These are phyloP conservation scores for Lampris megalopsis DNA, from an alignment of 2,113 vertebrate species.

Conservation along the genomic window DNA sequence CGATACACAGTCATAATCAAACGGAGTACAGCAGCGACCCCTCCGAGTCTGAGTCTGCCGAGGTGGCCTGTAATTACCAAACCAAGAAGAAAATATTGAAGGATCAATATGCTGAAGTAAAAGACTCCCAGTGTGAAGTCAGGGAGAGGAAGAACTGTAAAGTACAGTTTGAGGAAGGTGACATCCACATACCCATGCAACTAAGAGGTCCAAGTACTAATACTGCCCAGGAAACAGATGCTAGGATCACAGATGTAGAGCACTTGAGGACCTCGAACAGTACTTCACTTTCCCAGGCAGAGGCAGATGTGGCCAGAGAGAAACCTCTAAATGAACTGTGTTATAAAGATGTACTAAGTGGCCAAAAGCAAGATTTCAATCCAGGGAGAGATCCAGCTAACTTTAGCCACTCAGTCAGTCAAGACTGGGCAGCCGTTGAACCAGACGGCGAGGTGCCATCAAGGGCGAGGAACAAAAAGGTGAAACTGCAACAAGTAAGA, in stretches of 20 bases:
- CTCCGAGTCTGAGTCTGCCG: constrained; percentile 7
- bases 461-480: background rate
- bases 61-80: constrained; percentile 34
- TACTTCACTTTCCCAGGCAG: background rate
- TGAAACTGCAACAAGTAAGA: constrained; percentile 33
- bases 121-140: constrained; percentile 10
- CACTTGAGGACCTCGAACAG: background rate
- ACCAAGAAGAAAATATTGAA: constrained; percentile 34
- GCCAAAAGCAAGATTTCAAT: constrained; percentile 31
- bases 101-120: constrained; percentile 17
- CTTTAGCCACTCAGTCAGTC: constrained; percentile 44
- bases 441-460: constrained; percentile 19
- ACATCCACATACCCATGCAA: background rate
- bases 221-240: background rate
- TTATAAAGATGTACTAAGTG: constrained; percentile 54
- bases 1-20: constrained; percentile 2
- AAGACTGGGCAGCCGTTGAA: constrained; percentile 2
- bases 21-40: constrained; percentile 20
- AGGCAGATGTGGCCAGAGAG: constrained; percentile 17
- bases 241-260: constrained; percentile 23
- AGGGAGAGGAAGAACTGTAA: constrained; percentile 25
- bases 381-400: constrained; percentile 35
- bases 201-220: constrained; percentile 36
- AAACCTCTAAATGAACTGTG: constrained; percentile 16
- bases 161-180: constrained; percentile 45